Percentiles rank a stretch among this genome's conserved stretches.
phyloP scores from a whole-genome alignment of 2,113 vertebrate species.

The Heterochromis multidens region DNA sequence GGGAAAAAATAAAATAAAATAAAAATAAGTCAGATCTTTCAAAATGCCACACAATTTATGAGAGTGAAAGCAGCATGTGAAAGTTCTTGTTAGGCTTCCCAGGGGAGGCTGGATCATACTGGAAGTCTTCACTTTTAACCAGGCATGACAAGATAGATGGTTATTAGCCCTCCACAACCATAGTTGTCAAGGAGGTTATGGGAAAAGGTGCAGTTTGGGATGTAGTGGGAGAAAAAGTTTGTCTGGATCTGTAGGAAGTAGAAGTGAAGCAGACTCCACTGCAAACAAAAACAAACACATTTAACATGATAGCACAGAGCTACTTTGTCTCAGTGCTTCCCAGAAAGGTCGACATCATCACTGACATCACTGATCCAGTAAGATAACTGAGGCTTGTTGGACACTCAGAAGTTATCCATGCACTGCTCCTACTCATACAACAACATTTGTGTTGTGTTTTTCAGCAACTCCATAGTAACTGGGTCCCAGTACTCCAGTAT shows the following conservation, averaged over 20 bases:
- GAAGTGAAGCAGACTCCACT: background rate
- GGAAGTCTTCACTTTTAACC: background rate
- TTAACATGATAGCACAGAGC: too few relatives aligned
- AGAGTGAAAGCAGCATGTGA: background rate
- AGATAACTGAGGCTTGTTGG: too few relatives aligned
- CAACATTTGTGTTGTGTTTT: background rate
- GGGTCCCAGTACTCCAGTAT: background rate
- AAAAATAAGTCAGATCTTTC: background rate
- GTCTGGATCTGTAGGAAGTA: background rate
- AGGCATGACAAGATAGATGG: background rate
- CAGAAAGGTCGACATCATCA: too few relatives aligned
- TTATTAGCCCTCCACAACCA: background rate
- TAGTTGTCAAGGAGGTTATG: background rate
- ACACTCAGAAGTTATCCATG: background rate
- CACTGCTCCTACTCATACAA: background rate
- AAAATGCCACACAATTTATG: background rate
- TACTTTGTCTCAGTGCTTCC: background rate
- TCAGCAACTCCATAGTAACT: background rate
- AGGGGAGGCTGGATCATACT: background rate
- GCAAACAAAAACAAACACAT: background rate
- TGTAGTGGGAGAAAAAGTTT: background rate
- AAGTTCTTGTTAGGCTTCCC: background rate
- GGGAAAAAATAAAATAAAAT: too few relatives aligned
- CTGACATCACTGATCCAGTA: background rate
- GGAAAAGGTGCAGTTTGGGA: background rate